A percentile compares a stretch with the other conserved stretches of the same genome.
These are phyloP conservation scores for Henricia sp. DNA, from an alignment of 53 echinoderm and acorn worm species.

Conservation along the genomic window DNA sequence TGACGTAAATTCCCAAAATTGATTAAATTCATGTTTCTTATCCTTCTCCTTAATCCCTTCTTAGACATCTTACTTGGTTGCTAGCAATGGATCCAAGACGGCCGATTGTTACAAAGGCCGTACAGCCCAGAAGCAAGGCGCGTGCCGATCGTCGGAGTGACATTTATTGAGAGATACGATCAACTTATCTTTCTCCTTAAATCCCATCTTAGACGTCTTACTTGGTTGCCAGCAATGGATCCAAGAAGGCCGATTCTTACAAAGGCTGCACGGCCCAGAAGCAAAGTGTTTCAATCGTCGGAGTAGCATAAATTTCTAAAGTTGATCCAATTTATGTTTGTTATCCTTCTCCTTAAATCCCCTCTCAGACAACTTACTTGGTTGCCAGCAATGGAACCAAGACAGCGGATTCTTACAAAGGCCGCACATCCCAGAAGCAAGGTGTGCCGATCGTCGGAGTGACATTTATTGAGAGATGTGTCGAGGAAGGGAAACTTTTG, in stretches of 20 bases:
- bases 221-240: conserved; percentile 58
- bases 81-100: conserved; percentile 64
- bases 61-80: conserved; percentile 54
- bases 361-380: conserved; percentile 49
- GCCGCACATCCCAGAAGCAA: conserved; percentile 60
- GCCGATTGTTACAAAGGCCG: conserved; percentile 65
- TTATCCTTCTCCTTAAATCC: no score
- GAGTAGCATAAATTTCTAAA: conserved; percentile 45
- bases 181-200: no score
- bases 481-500: conserved; percentile 37
- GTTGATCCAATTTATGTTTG: no score
- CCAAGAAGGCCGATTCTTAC: conserved; percentile 50
- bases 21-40: no score
- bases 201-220: conserved; percentile 55
- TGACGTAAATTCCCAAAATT: conserved; percentile 54
- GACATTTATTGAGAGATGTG: conserved; percentile 50
- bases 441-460: conserved; percentile 56
- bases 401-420: conserved; percentile 65
- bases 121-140: conserved; percentile 64
- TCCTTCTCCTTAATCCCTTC: no score
- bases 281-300: conserved; percentile 48
- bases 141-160: conserved; percentile 50
- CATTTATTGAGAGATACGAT: conserved; percentile 56
- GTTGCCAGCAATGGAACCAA: conserved; percentile 64
- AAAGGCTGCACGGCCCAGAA: conserved; percentile 60